Base-by-base conservation (phyloP, 2,113 vertebrate species). In the Glaucomys volans region DNA sequence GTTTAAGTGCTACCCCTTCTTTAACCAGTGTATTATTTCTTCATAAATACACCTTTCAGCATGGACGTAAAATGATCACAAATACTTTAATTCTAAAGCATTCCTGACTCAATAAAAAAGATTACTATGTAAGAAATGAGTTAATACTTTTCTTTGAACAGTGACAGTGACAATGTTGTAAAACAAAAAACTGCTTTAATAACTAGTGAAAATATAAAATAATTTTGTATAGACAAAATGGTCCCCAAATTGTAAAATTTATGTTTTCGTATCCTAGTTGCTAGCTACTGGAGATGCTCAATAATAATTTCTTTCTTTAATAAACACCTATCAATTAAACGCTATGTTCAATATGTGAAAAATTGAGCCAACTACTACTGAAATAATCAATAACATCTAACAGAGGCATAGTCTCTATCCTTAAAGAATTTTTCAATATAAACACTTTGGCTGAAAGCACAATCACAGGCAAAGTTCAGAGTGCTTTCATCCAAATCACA, bases 71-170 rank as follows among this genome's bases (percentile, higher is more conserved):
- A 97, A 94, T 76, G 72, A 95, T 62, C 20, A 0, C 62, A 97
- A 93, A 66, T 67, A 86, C 16, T 93, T 88, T 79, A 71, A 92
- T 83, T 50, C 54, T 59, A 76, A 96, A 84, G 54, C 5, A 72
- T 50, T 1, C 18, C 18, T 74, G 47, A 86, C 30, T 95, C 52
- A 94, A 44, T 80, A 91, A 79, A 89, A 47, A 81, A 95, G n/a
- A 86, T 71, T 74, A 69, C 3, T 91, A 50, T 4, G 50, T 66
- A 11, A 83, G 18, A 95, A 82, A 88, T 74, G 40, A 18, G 9
- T 66, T 84, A 97, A 72, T 11, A 40, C 32, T 90, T 54, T 66
- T 94, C 20, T 93, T 52, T 94, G 89, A 95, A 75, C 0, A 95
- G 75, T 32, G 81, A 84, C 7, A 74, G 26, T 95, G 13, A 95